Percentiles rank a stretch among this genome's conserved stretches.
These are phyloP conservation scores for Sclerodermus sp. DNA, from an alignment of 2,888 invertebrate genomes.

Conservation along the genomic window DNA sequence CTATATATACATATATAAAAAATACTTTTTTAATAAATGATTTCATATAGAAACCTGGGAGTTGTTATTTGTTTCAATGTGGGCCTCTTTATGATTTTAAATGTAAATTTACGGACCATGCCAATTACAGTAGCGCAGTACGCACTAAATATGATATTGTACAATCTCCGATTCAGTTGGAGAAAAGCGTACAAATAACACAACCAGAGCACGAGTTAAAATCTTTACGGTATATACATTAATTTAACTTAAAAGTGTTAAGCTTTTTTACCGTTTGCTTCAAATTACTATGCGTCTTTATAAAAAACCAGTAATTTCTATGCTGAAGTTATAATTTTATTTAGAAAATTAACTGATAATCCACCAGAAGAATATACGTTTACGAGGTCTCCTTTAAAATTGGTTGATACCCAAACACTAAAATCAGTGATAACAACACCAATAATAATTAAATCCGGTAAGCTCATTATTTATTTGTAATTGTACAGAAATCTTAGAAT, in stretches of 20 bases:
- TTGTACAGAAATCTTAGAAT: no score
- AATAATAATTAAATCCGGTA: conserved; percentile 33
- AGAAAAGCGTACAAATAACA: conserved; percentile 71
- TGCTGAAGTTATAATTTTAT: not conserved
- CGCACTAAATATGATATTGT: conserved; percentile 64
- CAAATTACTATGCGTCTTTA: not conserved
- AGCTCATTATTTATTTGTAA: not conserved
- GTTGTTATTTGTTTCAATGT: conserved; percentile 90
- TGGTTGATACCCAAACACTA: conserved; percentile 32
- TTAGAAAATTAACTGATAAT: conserved; percentile 37
- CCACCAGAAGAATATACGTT: conserved; percentile 36
- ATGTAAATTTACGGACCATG: conserved; percentile 88
- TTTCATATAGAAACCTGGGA: conserved; percentile 71
- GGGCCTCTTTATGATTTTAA: conserved; percentile 88
- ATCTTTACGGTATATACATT: conserved; percentile 65
- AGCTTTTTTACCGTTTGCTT: no score
- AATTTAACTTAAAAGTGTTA: no score
- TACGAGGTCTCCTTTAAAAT: conserved; percentile 33
- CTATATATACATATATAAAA: not conserved
- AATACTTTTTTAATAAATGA: not conserved
- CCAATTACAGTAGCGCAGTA: conserved; percentile 86
- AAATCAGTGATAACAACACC: conserved; percentile 35
- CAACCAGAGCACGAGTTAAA: conserved; percentile 75
- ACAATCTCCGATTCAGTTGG: conserved; percentile 59
- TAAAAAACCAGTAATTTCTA: not conserved